phyloP scores from a whole-genome alignment of 2,888 invertebrate genomes.

The Cephalotes varians region DNA sequence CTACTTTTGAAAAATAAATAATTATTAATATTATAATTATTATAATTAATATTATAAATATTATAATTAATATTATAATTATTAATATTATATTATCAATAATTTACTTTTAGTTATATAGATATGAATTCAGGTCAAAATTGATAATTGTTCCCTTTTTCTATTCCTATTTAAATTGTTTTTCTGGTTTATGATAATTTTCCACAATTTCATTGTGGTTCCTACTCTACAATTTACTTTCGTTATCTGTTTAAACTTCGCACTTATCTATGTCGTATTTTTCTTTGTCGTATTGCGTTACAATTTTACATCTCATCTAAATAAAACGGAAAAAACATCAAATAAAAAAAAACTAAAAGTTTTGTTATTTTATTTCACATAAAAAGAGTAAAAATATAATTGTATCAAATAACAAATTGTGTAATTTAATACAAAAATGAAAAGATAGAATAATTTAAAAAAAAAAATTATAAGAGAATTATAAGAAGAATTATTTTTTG shows the following conservation, averaged over 20 bases:
- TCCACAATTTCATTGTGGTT: background rate
- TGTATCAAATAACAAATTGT: background rate
- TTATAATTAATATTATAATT: no score
- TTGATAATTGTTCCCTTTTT: background rate
- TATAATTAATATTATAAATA: no score
- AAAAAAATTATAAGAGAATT: no score
- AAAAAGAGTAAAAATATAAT: constrained; percentile 1
- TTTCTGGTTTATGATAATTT: background rate
- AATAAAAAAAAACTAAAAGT: background rate
- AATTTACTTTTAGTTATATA: background rate
- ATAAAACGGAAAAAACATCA: background rate
- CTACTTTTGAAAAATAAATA: background rate
- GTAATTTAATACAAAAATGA: background rate
- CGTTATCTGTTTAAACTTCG: background rate
- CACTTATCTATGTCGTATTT: background rate
- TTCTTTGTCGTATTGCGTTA: background rate
- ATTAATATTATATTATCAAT: background rate
- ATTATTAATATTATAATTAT: no score
- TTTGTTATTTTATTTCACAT: background rate
- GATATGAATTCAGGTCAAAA: background rate
- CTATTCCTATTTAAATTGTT: background rate
- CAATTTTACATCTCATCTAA: background rate
- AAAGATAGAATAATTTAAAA: background rate
- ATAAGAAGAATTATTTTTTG: no score
- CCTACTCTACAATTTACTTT: background rate